Evolutionary conservation across 2,113 vertebrate genomes (phyloP), one percentile per base, ranked within the genome.

Genomic region (Alligator mississippiensis): DNA sequence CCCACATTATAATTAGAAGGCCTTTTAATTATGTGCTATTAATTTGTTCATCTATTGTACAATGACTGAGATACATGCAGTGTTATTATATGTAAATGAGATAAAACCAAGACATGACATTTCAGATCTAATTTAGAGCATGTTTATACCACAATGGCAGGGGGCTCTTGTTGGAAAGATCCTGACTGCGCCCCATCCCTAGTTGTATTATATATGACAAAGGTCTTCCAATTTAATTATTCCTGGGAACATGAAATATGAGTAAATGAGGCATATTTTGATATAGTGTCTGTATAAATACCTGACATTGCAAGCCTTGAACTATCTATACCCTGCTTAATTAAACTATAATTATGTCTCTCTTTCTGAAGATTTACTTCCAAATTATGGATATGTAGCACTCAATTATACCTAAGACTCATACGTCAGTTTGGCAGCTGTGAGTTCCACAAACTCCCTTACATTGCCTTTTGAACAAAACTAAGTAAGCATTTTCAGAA

Each of bases 231-330:
- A 94, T 93, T 93, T 95, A 85, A 92, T 0, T 0, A 79, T 92
- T 84, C 27, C 64, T 92, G 76, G 80, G 78, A 95, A 90, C 89
- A 70, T 85, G 85, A 87, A 93, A 89, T n/a, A 83, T 83, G 30
- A 66, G 11, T 80, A 91, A 85, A 11, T 64, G 34, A 85, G 77
- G 85, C 83, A n/a, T 4, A 25, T 84, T 92, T 77, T 80, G 80
- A 85, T 96, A 89, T 28, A 77, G 28, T 66, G 81, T 92, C 86
- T 93, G 34, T 17, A 18, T 87, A 83, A 93, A 58, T 14, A 75
- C 89, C 68, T 64, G 80, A 90, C 74, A 55, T 47, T 85, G 1
- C 82, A 85, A 90, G 55, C 66, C 92, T 93, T 84, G 64, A 70
- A 82, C 63, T 77, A 90, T n/a, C 58, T 88, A 74, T 38, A 63